Conservation (phyloP, 2,888 invertebrate genomes). For the Mimumesa dahlbomi region DNA sequence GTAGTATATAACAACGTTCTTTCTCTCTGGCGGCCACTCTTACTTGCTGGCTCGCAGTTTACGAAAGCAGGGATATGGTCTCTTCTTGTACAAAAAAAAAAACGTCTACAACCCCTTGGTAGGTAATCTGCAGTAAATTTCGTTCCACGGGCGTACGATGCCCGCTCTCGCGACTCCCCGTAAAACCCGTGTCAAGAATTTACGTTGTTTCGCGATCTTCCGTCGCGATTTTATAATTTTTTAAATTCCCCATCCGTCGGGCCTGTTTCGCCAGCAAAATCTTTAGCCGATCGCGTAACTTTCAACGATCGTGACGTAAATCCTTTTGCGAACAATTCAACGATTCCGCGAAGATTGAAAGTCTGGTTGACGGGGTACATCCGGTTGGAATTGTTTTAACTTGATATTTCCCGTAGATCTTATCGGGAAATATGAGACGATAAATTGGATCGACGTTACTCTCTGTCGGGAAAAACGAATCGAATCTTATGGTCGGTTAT, state of each 20-base stretch:
- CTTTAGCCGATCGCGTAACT: too few species aligned
- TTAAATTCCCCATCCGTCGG: constrained; percentile 3
- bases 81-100: constrained; percentile 6
- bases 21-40: neutral
- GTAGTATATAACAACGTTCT: too few species aligned
- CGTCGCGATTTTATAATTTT: constrained; percentile 42
- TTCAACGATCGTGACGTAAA: too few species aligned
- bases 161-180: neutral
- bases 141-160: constrained; percentile 8
- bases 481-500: too few species aligned
- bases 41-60: neutral
- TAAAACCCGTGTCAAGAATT: constrained; percentile 30
- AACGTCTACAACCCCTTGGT: constrained; percentile 24
- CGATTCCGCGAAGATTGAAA: neutral
- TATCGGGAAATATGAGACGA: too few species aligned
- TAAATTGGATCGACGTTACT: too few species aligned
- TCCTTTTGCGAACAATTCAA: neutral
- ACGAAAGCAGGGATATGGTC: constrained; percentile 21
- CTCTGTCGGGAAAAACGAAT: too few species aligned
- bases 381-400: too few species aligned
- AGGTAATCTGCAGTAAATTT: constrained; percentile 60
- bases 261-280: constrained; percentile 4
- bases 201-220: constrained; percentile 45
- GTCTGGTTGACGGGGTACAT: too few species aligned
- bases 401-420: too few species aligned